Percentiles rank a stretch among this genome's conserved stretches.
Conservation (phyloP, 2,113 vertebrate species). For the Varanus komodoensis region DNA sequence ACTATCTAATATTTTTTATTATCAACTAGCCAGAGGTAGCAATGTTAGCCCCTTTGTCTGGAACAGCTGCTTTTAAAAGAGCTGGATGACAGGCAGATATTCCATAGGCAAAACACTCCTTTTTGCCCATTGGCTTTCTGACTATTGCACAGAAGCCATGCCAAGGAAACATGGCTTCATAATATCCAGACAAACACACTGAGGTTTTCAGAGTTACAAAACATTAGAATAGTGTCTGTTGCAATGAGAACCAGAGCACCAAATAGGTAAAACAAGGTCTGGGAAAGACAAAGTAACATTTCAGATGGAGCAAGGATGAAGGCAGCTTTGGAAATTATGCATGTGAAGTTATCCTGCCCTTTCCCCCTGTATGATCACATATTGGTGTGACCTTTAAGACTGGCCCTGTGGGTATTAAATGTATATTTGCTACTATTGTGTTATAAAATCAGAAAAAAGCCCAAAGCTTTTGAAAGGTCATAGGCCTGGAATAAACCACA, state of each 20-base stretch:
- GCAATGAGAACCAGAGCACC: background rate
- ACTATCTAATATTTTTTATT: too few relatives aligned
- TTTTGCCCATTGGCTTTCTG: background rate
- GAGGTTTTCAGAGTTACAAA: background rate
- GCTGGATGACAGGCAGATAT: background rate
- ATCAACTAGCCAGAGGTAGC: too few relatives aligned
- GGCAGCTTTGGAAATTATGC: constrained; percentile 17
- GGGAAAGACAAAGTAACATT: background rate
- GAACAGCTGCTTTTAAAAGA: background rate
- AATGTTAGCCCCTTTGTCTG: too few relatives aligned
- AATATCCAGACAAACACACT: background rate
- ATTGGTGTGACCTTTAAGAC: constrained; percentile 69
- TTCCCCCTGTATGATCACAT: constrained; percentile 40
- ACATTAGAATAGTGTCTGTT: background rate
- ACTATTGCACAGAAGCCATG: background rate
- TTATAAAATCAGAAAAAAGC: constrained; percentile 58
- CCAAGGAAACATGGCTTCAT: background rate
- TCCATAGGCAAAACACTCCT: background rate
- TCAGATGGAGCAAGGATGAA: constrained; percentile 3
- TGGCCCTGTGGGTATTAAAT: constrained; percentile 54
- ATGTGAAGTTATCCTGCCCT: constrained; percentile 25
- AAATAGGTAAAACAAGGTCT: background rate
- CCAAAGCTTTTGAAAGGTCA: constrained; percentile 69
- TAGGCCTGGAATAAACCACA: constrained; percentile 46
- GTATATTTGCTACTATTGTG: constrained; percentile 66